Evolutionary conservation across 2,888 invertebrate species (phyloP).

Genomic region (Rhaphigaster nebulosa): DNA sequence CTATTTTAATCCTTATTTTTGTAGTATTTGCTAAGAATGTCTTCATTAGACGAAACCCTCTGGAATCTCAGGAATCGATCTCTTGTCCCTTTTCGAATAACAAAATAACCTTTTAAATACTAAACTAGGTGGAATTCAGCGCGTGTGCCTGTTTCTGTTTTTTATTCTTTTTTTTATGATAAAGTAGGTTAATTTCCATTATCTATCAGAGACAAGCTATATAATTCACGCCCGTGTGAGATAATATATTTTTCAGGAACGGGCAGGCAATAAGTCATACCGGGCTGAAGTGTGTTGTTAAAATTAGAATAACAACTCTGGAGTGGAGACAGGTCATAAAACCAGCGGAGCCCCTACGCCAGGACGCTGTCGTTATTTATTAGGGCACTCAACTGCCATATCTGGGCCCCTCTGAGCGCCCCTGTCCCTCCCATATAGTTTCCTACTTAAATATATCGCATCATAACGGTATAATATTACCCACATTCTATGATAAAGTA

Average conservation of each 20-base stretch:
- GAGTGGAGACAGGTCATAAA: conserved; percentile 39
- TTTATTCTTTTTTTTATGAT: background rate
- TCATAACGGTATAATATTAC: background rate
- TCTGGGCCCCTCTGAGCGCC: background rate
- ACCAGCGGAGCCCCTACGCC: background rate
- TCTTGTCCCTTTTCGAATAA: background rate
- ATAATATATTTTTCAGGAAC: conserved; percentile 24
- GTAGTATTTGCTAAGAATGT: too few species aligned
- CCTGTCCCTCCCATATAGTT: background rate
- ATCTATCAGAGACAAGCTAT: background rate
- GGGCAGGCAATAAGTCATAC: background rate
- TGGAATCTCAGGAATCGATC: too few species aligned
- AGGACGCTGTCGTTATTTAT: background rate
- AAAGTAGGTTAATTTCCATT: conserved; percentile 32
- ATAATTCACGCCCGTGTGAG: background rate
- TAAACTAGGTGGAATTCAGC: background rate
- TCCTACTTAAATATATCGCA: background rate
- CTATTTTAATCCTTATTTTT: too few species aligned
- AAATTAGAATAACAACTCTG: conserved; percentile 48
- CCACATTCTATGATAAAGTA: conserved; percentile 4
- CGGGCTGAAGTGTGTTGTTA: conserved; percentile 29
- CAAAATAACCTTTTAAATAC: background rate
- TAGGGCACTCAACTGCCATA: background rate
- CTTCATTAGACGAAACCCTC: background rate
- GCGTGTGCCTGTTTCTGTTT: background rate